Evolutionary conservation across 1,140 invertebrate genomes (phyloP).

Genomic region (Drosophila arawakana): DNA sequence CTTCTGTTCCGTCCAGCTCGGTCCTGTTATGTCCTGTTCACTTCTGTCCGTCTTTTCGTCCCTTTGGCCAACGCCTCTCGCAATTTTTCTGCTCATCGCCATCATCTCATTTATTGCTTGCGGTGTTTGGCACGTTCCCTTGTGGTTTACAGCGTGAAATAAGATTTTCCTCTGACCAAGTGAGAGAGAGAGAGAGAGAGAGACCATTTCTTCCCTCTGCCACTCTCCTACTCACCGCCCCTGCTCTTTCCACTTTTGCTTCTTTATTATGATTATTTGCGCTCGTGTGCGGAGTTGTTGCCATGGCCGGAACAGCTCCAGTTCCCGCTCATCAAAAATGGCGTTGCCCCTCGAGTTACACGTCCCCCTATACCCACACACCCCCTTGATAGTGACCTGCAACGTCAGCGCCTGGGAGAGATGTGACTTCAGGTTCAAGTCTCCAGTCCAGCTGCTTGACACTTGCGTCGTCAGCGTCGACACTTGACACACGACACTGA

Average conservation of each 20-base stretch:
- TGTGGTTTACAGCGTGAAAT: slow-evolving; percentile 81
- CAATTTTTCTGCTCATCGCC: slow-evolving; percentile 76
- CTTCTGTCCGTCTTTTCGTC: slow-evolving; percentile 7
- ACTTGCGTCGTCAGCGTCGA: slow-evolving; percentile 72
- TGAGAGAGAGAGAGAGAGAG: slow-evolving; percentile 6
- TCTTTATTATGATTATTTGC: slow-evolving; percentile 81
- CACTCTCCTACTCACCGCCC: background rate
- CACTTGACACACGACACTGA: slow-evolving; percentile 75
- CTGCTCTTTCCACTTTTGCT: slow-evolving; percentile 28
- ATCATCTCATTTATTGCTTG: slow-evolving; percentile 80
- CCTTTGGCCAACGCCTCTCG: slow-evolving; percentile 41
- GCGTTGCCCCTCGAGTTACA: slow-evolving; percentile 5
- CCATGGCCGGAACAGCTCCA: slow-evolving; percentile 56
- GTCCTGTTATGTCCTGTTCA: slow-evolving; percentile 14
- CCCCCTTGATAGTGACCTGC: slow-evolving; percentile 58
- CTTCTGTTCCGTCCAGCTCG: too few species aligned
- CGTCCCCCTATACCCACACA: background rate
- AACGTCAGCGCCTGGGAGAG: slow-evolving; percentile 52
- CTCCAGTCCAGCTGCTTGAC: slow-evolving; percentile 60
- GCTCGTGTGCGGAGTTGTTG: slow-evolving; percentile 76
- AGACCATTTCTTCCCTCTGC: background rate
- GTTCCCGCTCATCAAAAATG: slow-evolving; percentile 13
- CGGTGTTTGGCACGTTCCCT: slow-evolving; percentile 80
- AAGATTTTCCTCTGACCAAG: slow-evolving; percentile 69
- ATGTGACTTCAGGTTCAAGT: slow-evolving; percentile 40